These are phyloP conservation scores for Strigops habroptila DNA, from an alignment of 2,113 vertebrate species.

Conservation along the genomic window DNA sequence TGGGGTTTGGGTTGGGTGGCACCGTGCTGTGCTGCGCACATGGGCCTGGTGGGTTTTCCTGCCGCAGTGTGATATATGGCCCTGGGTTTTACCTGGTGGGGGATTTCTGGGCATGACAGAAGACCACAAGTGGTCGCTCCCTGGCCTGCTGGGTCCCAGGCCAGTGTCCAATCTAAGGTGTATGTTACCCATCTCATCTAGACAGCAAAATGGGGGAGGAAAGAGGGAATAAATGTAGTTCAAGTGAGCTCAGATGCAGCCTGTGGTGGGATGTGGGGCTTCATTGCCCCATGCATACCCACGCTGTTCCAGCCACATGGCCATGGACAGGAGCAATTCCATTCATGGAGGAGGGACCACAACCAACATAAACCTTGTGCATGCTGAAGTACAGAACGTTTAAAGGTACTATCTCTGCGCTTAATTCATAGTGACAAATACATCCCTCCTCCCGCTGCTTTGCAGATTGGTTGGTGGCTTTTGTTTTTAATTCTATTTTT, in stretches of 20 bases:
- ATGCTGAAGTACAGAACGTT: neutral
- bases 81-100: neutral
- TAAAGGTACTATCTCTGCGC: constrained; percentile 1
- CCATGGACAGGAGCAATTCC: neutral
- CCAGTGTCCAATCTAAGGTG: neutral
- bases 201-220: neutral
- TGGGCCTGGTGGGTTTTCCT: neutral
- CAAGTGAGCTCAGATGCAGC: neutral
- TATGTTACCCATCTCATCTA: rapidly evolving
- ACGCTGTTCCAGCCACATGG: rapidly evolving
- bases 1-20: rapidly evolving
- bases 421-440: constrained; percentile 55
- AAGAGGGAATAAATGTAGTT: neutral
- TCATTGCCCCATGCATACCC: rapidly evolving
- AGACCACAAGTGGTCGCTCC: neutral
- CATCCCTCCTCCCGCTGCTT: neutral
- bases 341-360: neutral
- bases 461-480: constrained; percentile 56
- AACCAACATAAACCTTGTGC: rapidly evolving
- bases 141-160: neutral
- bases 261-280: neutral
- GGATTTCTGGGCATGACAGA: neutral
- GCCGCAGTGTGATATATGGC: neutral
- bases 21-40: rapidly evolving
- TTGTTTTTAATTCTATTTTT: constrained; percentile 69